Evolutionary conservation across 2,888 invertebrate genomes (phyloP).

Genomic region (Ypsolopha sequella): DNA sequence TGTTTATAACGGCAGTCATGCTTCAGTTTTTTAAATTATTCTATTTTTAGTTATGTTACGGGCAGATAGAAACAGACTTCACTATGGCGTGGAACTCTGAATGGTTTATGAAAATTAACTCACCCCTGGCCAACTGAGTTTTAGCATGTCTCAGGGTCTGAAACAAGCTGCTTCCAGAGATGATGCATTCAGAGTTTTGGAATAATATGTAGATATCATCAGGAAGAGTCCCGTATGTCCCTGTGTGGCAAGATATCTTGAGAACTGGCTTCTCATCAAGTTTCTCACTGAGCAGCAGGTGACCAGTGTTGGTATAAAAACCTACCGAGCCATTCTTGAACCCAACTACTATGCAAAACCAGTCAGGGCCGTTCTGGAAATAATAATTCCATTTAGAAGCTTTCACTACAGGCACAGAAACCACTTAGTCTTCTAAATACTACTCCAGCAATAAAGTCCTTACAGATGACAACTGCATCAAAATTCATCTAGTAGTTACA

Average conservation of each 20-base stretch:
- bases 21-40: too few species aligned
- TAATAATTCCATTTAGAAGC: background rate
- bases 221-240: constrained; percentile 60
- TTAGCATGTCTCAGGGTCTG: constrained; percentile 83
- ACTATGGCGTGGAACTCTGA: too few species aligned
- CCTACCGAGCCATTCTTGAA: constrained; percentile 86
- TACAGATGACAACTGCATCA: too few species aligned
- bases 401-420: too few species aligned
- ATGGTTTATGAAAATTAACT: background rate
- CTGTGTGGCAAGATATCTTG: constrained; percentile 82
- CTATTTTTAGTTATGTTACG: too few species aligned
- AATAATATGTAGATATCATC: constrained; percentile 84
- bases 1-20: too few species aligned
- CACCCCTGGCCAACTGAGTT: constrained; percentile 85
- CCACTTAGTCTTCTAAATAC: too few species aligned
- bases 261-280: constrained; percentile 86
- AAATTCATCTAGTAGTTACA: too few species aligned
- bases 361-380: constrained; percentile 81
- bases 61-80: too few species aligned
- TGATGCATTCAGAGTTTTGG: constrained; percentile 77
- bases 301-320: constrained; percentile 91
- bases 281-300: constrained; percentile 84
- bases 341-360: constrained; percentile 93
- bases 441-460: too few species aligned
- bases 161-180: constrained; percentile 83